These are phyloP conservation scores for Macropus fuliginosus DNA, from an alignment of 2,797 vertebrate species.

Conservation along the genomic window DNA sequence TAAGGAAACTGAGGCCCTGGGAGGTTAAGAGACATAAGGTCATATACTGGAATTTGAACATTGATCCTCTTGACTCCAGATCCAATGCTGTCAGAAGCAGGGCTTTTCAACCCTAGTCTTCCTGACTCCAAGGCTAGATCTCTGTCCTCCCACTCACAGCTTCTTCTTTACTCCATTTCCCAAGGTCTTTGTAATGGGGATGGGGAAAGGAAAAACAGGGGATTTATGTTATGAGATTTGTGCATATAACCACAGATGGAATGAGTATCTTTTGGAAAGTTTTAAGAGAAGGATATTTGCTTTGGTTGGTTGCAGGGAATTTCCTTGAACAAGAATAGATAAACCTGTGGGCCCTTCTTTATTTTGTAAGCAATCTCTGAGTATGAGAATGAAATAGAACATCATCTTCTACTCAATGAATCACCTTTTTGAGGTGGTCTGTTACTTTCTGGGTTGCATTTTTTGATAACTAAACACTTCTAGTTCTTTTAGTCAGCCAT, in stretches of 20 bases:
- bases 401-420: not conserved
- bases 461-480: not conserved
- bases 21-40: not conserved
- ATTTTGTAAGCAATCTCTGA: not conserved
- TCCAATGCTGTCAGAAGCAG: not conserved
- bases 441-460: not conserved
- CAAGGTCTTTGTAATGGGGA: not conserved
- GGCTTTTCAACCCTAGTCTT: not conserved
- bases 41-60: not conserved
- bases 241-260: not conserved
- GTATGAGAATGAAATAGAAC: not conserved
- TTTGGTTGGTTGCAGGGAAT: not conserved
- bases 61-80: not conserved
- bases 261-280: not conserved
- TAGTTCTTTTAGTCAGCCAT: not conserved
- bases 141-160: slow-evolving; percentile 31
- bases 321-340: not conserved
- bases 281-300: not conserved
- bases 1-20: not conserved
- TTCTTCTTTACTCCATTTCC: not conserved
- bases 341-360: not conserved
- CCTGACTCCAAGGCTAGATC: slow-evolving; percentile 45
- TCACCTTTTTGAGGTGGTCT: not conserved
- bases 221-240: no score
- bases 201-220: slow-evolving; percentile 53